Evolutionary conservation across 2,888 invertebrate species (phyloP), one percentile per base, ranked within the genome.

Genomic region (Choristoneura rosaceana): DNA sequence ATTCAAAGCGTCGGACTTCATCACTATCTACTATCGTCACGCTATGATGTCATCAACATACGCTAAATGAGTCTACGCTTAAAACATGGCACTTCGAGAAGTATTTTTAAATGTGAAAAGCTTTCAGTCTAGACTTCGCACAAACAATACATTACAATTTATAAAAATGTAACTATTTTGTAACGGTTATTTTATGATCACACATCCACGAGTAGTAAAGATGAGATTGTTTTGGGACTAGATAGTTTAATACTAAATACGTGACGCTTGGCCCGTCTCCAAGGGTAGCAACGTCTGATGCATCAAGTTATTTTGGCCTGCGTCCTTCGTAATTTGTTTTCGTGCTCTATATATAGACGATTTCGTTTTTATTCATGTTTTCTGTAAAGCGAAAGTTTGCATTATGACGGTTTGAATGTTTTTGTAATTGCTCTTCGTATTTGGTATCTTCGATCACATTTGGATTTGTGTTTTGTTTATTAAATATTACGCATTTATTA

Each of bases 241-340:
- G 65, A 70, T 70, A 64, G 63, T 70, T 70, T n/a, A 38, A 66
- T 76, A 74, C 77, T 74, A 76, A 52, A 77, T 79, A 81, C 80
- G 81, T 83, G 80, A 79, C 81, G 75, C 69, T 87, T 90, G 90
- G 92, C 88, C 69, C 74, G 64, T 62, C 62, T 87, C 91, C 92
- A 92, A 79, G 78, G 73, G 77, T 81, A 84, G 84, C 83, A 83
- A 85, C 87, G 87, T 87, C 87, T 83, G 88, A 88, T 90, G 88
- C 90, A 89, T 88, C 86, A 82, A 81, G 82, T 84, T 91, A 91
- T 91, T 92, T 88, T 84, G 77, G 87, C 84, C 81, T 70, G 80
- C 84, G 90, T 89, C 90, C 90, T 91, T 90, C 89, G 82, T 80
- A 81, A 82, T 89, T 87, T 87, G 84, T 89, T 87, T 85, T 87